phyloP scores from a whole-genome alignment of 1,140 invertebrate genomes.

The Philopotamus ludificatus region DNA sequence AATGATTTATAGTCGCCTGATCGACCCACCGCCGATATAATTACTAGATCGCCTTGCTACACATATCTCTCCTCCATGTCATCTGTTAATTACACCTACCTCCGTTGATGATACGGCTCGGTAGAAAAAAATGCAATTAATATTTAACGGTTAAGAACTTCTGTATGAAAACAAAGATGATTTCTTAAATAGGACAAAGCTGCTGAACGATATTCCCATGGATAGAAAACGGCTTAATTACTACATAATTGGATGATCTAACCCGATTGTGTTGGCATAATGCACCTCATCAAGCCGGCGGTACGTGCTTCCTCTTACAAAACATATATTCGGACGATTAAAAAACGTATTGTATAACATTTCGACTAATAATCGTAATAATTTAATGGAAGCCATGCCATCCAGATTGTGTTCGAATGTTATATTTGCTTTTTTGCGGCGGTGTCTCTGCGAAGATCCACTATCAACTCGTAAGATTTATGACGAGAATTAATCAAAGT shows the following conservation, averaged over 20 bases:
- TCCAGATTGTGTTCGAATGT: conserved; percentile 11
- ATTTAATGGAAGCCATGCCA: background rate
- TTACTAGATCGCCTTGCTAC: conserved; percentile 17
- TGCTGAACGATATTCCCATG: no score
- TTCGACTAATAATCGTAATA: background rate
- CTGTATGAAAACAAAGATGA: background rate
- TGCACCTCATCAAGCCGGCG: background rate
- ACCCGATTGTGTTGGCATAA: background rate
- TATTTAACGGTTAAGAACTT: conserved; percentile 12
- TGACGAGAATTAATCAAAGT: conserved; percentile 37
- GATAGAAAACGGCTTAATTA: background rate
- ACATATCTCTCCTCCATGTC: conserved; percentile 4
- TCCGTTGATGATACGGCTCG: background rate
- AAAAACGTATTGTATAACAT: no score
- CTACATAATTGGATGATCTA: background rate
- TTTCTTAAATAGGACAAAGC: background rate
- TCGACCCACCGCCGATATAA: conserved; percentile 16
- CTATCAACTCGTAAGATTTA: conserved; percentile 25
- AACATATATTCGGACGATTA: no score
- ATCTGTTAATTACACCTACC: conserved; percentile 20
- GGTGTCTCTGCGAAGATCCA: conserved; percentile 23
- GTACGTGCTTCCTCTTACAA: no score
- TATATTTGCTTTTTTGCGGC: background rate
- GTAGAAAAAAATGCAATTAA: conserved; percentile 18
- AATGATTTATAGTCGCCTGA: conserved; percentile 16